Evolutionary conservation across 2,797 vertebrate genomes (phyloP).

Genomic region (Microtus californicus): DNA sequence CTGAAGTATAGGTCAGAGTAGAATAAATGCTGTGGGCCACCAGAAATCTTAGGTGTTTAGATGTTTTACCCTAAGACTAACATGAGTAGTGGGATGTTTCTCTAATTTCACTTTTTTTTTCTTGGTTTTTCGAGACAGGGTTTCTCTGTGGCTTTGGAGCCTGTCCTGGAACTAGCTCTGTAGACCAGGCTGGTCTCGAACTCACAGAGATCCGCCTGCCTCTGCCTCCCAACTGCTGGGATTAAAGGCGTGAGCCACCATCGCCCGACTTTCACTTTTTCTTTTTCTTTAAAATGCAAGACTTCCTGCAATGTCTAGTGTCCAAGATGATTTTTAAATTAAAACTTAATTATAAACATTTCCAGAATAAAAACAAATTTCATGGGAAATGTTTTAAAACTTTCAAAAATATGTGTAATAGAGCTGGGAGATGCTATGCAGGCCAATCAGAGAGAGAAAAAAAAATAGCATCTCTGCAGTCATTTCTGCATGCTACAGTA

Average conservation of each 20-base stretch:
- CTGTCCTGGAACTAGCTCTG: no score
- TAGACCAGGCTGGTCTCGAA: no score
- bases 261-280: neutral
- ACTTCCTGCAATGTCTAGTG: neutral
- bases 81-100: neutral
- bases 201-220: no score
- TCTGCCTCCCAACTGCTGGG: no score
- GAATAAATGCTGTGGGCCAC: neutral
- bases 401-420: constrained; percentile 21
- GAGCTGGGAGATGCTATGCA: neutral
- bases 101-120: neutral
- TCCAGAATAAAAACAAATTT: constrained; percentile 68
- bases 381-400: constrained; percentile 56
- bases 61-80: neutral
- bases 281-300: constrained; percentile 1
- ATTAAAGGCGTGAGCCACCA: no score
- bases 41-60: neutral
- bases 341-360: constrained; percentile 76
- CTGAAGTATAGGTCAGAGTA: neutral
- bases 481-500: neutral
- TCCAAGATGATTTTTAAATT: neutral
- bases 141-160: no score
- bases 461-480: neutral
- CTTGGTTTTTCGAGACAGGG: no score
- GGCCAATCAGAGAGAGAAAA: neutral